Evolutionary conservation across 2,797 vertebrate genomes (phyloP), one percentile per base, ranked within the genome.

Genomic region (Crenuchus spilurus): DNA sequence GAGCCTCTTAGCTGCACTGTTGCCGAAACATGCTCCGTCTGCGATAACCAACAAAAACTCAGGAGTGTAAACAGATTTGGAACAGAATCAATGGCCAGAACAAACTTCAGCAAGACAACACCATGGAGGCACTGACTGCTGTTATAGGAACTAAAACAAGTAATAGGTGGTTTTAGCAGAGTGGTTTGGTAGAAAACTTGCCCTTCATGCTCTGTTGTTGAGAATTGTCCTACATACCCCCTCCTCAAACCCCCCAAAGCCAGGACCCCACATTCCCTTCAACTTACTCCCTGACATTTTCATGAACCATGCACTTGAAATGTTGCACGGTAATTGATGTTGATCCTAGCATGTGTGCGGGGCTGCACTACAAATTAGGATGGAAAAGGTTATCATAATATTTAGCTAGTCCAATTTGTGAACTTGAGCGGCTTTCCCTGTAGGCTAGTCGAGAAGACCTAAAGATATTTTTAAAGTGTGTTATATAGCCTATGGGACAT

Each of bases 301-400:
- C 86, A 84, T 89, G 92, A 93, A 92, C 91, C 85, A 87, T 84
- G 87, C 85, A 87, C 88, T 88, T 94, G 92, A 95, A 94, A 94
- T 91, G 92, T 90, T 93, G 92, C 92, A 94, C 88, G 91, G 90
- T 94, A 94, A 94, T 94, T 94, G 93, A 93, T 93, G 91, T 93
- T 93, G 94, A 94, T 93, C 89, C 91, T 90, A 88, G 87, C 90
- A 90, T 90, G 90, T 92, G 88, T 87, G 90, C 16, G 90, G 92
- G 91, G 85, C 92, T 92, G 90, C 88, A 90, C 89, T 91, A 93
- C 92, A 95, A 94, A 94, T 95, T 93, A 94, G 91, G 90, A 94
- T 91, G 89, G 92, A 94, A 95, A 95, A 94, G 94, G 94, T 95
- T 94, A 95, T 94, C 93, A 94, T 93, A 95, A 95, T 94, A 95